Percentiles rank a stretch among this genome's conserved stretches.
Evolutionary conservation across 92 coral and sea anemone genomes (phyloP).

Genomic region (Muricea muricata): DNA sequence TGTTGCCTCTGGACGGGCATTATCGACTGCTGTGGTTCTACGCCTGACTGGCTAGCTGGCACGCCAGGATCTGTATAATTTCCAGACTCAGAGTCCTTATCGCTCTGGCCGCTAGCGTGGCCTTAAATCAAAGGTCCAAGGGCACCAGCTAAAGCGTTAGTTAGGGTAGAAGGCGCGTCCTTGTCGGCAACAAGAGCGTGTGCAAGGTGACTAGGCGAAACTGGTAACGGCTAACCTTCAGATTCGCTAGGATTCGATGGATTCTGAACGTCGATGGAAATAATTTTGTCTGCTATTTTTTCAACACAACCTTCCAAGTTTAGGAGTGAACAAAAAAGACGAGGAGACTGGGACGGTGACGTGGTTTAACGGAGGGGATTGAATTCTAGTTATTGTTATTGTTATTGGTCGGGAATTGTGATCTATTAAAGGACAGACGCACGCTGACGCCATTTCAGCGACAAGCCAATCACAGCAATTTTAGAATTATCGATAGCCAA

Average conservation of each 20-base stretch:
- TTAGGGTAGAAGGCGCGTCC: constrained; percentile 40
- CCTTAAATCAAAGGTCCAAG: constrained; percentile 32
- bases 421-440: no score
- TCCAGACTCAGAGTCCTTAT: constrained; percentile 2
- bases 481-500: no score
- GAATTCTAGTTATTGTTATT: no score
- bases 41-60: constrained; percentile 62
- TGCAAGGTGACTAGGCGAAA: constrained; percentile 46
- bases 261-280: constrained; percentile 16
- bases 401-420: no score
- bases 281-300: constrained; percentile 25
- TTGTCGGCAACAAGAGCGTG: constrained; percentile 70
- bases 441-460: no score
- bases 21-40: neutral
- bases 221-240: constrained; percentile 47
- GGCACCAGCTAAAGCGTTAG: constrained; percentile 41
- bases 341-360: constrained; percentile 43
- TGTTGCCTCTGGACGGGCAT: constrained; percentile 39
- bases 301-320: constrained; percentile 34
- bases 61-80: neutral
- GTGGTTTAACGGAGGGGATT: neutral
- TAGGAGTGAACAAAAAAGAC: constrained; percentile 58
- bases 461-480: no score
- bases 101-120: constrained; percentile 29
- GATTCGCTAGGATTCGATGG: constrained; percentile 34